Base-by-base conservation (phyloP, 1,140 invertebrate species). In the Diorhabda sublineata region DNA sequence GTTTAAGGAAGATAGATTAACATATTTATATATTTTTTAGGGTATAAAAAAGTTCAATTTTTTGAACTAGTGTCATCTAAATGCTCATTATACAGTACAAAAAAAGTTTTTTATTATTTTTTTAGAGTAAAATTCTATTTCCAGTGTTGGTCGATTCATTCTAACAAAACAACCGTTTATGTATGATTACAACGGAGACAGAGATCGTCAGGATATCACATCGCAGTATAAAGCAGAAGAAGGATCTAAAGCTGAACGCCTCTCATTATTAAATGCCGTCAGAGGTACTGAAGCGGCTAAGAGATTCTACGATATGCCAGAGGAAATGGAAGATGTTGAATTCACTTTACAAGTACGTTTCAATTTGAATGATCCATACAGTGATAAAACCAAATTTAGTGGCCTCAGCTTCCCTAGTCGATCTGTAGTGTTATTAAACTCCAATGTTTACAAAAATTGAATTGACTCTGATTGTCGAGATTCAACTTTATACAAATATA, bases 91-190 rank as follows among this genome's bases (percentile, higher is more conserved):
- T 26, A 26, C 26, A 26, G 26, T 26, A 26, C 26, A 26, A 26
- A 26, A 26, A 26, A 26, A 1, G 0, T 26, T 26, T 26, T 26
- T 26, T 26, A 26, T 26, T 26, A 26, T 26, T 26, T 26, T 26
- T 26, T 26, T 26, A 26, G 26, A 26, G 26, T 26, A 26, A 26
- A 26, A 26, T 26, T 26, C 26, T 26, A 2, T 72, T 78, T 81
- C 42, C 76, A 92, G 91, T 71, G 87, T 94, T 74, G 92, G 92
- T 2, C 84, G 87, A 44, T 86, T 88, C 82, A 87, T 95, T 70
- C 83, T 92, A 3, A 95, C 92, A 0, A 94, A 94, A 82, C 85
- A 86, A 69, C 86, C 89, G 0, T 91, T 86, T 73, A 82, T 89
- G 6, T 90, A 87, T 73, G 90, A 91, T 79, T 86, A 89, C 0